Conservation (phyloP, 2,888 invertebrate species). For the Aspidiotus rigidus region DNA sequence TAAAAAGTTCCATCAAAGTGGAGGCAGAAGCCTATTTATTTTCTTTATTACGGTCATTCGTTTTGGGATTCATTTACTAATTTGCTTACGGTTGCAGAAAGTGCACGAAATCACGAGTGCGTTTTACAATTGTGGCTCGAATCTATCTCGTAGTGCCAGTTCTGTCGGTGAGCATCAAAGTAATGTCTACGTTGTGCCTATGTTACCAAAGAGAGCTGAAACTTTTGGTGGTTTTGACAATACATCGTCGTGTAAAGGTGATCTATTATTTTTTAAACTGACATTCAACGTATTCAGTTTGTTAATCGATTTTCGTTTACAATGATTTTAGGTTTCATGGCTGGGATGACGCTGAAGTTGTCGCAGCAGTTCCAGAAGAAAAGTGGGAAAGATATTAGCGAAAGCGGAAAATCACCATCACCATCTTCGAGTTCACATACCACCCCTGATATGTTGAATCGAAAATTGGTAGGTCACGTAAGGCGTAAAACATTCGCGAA, state of each 20-base stretch:
- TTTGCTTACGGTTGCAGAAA: slow-evolving; percentile 49
- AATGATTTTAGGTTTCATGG: slow-evolving; percentile 9
- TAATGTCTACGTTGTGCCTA: slow-evolving; percentile 71
- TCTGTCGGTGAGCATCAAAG: slow-evolving; percentile 90
- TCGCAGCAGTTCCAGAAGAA: slow-evolving; percentile 33
- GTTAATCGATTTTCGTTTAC: background rate
- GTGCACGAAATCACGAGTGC: slow-evolving; percentile 65
- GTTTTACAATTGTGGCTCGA: slow-evolving; percentile 63
- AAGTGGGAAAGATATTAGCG: slow-evolving; percentile 7
- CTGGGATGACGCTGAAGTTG: slow-evolving; percentile 23
- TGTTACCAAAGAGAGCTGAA: slow-evolving; percentile 83
- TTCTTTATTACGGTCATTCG: too few relatives aligned
- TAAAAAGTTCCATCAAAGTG: too few relatives aligned
- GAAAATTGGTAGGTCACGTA: slow-evolving; percentile 11
- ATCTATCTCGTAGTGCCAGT: slow-evolving; percentile 80
- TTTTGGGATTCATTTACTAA: too few relatives aligned
- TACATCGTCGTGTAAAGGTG: slow-evolving; percentile 34
- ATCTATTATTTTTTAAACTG: background rate
- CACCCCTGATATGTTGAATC: slow-evolving; percentile 16
- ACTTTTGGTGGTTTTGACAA: slow-evolving; percentile 92
- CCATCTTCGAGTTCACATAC: slow-evolving; percentile 23
- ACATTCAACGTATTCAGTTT: background rate
- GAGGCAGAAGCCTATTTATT: too few relatives aligned
- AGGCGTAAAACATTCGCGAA: background rate
- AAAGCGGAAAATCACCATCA: slow-evolving; percentile 21